Evolutionary conservation across 2,888 invertebrate genomes (phyloP), one percentile per base, ranked within the genome.

Genomic region (Formica aserva): DNA sequence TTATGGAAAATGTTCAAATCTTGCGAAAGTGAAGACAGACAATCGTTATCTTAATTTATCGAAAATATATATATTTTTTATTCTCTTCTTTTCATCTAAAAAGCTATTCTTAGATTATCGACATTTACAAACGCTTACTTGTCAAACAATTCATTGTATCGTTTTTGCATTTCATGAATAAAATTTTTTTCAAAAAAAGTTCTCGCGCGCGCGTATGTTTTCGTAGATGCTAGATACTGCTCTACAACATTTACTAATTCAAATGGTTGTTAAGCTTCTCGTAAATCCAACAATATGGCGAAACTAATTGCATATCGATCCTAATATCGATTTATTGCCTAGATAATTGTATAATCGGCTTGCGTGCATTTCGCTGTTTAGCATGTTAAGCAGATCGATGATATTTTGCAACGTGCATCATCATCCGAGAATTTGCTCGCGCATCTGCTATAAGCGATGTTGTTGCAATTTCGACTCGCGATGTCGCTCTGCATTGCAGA

Each of bases 341-440:
- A 45, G 78, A 84, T 88, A 88, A 82, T 85, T 84, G 80, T 55
- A 22, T 88, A 88, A 88, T 88, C 86, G 82, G 86, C 83, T 82
- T 86, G 88, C 57, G 52, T 32, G 67, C 62, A 71, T 62, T 78
- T 84, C 82, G 62, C 67, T 83, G 65, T 88, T 88, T 88, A 88
- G 69, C 80, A 82, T 48, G 69, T 69, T 86, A 88, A 84, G 85
- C 65, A 66, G 86, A 85, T 80, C 55, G 86, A 62, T 83, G 66
- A 72, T 76, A 85, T 85, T 85, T 88, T 76, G 86, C 62, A 26
- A 41, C 52, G 29, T 57, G 63, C 78, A 60, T 80, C 81, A 32
- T 83, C 85, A 60, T 62, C 60, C 74, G 45, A 45, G 63, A 76
- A 72, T 88, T 88, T 26, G 63, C 67, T 66, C 13, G 55, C 26